Conservation (phyloP, 2,113 vertebrate species). For the Platycercus adscitus region DNA sequence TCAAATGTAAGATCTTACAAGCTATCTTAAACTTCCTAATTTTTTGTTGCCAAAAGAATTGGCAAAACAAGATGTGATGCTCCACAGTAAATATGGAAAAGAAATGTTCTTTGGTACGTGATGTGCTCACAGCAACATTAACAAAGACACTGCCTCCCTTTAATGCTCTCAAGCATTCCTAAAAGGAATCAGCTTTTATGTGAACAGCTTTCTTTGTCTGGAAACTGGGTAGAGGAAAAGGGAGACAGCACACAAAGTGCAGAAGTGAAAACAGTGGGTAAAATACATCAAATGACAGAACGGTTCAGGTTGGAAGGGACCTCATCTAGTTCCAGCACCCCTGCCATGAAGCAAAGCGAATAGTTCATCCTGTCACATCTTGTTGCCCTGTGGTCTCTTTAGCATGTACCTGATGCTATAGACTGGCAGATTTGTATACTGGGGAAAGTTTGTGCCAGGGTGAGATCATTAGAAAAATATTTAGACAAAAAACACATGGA, state of each 20-base stretch:
- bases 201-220: background rate
- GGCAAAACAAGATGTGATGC: background rate
- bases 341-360: background rate
- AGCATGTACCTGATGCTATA: background rate
- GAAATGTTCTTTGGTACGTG: background rate
- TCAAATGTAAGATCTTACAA: background rate
- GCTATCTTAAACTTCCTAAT: background rate
- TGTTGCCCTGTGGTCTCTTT: background rate
- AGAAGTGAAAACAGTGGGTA: background rate
- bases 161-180: background rate
- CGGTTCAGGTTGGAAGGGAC: background rate
- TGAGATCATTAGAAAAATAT: background rate
- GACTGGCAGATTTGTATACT: background rate
- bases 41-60: background rate
- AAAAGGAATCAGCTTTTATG: background rate
- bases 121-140: background rate
- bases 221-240: background rate
- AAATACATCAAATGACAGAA: background rate
- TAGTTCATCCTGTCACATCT: background rate
- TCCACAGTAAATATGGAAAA: background rate
- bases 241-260: background rate
- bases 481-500: background rate
- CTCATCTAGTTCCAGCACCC: background rate
- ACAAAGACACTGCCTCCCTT: background rate
- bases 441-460: background rate